Evolutionary conservation across 2,113 vertebrate species (phyloP).

Genomic region (Gasterosteus aculeatus): DNA sequence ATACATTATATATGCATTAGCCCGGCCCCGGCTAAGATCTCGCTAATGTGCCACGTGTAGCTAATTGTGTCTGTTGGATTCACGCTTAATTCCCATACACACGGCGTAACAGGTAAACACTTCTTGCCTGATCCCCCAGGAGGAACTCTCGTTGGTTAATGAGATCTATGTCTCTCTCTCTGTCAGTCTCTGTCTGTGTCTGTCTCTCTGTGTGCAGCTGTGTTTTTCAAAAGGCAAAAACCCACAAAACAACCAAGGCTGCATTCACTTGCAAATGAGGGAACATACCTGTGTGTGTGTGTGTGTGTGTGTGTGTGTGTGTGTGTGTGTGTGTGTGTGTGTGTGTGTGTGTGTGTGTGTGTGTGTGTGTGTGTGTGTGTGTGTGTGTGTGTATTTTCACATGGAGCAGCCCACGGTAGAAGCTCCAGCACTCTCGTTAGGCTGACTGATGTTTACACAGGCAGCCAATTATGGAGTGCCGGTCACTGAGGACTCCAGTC

Average conservation of each 20-base stretch:
- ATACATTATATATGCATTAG: neutral
- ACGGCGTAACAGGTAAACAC: constrained; percentile 49
- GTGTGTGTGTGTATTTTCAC: neutral
- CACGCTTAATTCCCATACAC: neutral
- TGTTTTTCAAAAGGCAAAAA: constrained; percentile 31
- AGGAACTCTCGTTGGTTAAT: constrained; percentile 58
- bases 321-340: neutral
- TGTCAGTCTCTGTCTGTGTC: neutral
- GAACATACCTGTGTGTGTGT: constrained; percentile 32
- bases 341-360: constrained; percentile 19
- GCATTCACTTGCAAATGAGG: constrained; percentile 35
- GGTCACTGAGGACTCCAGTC: constrained; percentile 73
- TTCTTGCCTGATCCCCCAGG: constrained; percentile 44
- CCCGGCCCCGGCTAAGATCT: neutral
- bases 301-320: constrained; percentile 8
- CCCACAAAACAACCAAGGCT: constrained; percentile 3
- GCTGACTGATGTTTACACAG: constrained; percentile 80
- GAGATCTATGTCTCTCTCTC: constrained; percentile 32
- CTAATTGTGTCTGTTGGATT: constrained; percentile 51
- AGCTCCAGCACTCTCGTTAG: constrained; percentile 71
- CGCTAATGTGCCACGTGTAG: constrained; percentile 20
- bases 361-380: constrained; percentile 17
- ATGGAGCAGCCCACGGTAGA: neutral
- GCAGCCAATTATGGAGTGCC: constrained; percentile 74
- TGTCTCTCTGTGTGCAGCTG: constrained; percentile 18